Evolutionary conservation across 2,797 vertebrate species (phyloP).

Genomic region (Hydrolagus colliei): DNA sequence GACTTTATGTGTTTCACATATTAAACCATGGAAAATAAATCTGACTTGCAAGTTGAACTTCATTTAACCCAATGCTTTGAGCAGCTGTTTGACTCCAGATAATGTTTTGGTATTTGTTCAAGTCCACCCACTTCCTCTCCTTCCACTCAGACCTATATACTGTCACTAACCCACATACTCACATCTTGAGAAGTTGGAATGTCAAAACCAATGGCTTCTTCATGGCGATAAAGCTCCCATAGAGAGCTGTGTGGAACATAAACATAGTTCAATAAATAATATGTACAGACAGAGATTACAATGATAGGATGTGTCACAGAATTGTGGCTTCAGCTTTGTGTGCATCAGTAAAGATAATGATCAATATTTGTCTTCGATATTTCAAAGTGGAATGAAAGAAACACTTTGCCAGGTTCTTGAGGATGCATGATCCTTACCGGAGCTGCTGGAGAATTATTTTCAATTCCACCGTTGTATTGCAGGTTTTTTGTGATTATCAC

Average conservation of each 20-base stretch:
- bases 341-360: neutral
- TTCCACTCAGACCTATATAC: too few relatives aligned
- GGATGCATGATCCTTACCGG: too few relatives aligned
- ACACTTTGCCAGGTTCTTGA: too few relatives aligned
- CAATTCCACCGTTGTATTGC: slow-evolving; percentile 34
- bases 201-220: neutral
- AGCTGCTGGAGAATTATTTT: neutral
- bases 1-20: neutral
- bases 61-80: neutral
- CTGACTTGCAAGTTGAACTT: neutral
- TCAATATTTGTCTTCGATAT: neutral
- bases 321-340: neutral
- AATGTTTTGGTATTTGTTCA: neutral
- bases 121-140: too few relatives aligned
- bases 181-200: neutral
- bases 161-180: neutral
- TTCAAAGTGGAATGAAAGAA: neutral
- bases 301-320: neutral
- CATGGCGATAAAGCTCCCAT: neutral
- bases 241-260: neutral
- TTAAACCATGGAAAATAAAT: neutral
- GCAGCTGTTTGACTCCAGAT: neutral
- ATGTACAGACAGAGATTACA: neutral
- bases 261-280: neutral
- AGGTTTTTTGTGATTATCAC: slow-evolving; percentile 97